A percentile compares a stretch with the other conserved stretches of the same genome.
Evolutionary conservation across 2,888 invertebrate species (phyloP).

Genomic region (Philhelius pedissequus): DNA sequence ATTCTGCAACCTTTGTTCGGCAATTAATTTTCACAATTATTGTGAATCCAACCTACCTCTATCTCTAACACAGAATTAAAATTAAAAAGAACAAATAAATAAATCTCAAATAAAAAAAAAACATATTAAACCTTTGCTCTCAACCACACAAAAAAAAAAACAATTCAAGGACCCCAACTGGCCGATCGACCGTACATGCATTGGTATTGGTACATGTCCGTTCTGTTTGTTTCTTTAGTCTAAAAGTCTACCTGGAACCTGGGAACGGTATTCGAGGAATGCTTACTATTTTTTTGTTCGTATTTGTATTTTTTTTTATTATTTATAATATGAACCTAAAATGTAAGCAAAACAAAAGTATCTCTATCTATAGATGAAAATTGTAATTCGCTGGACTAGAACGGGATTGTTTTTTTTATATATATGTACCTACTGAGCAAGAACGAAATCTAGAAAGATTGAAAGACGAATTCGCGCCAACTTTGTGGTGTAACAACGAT

Average conservation of each 20-base stretch:
- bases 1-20: slow-evolving; percentile 4
- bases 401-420: slow-evolving; percentile 54
- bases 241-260: slow-evolving; percentile 48
- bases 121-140: slow-evolving; percentile 38
- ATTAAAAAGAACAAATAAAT: slow-evolving; percentile 7
- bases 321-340: slow-evolving; percentile 59
- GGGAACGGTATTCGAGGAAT: slow-evolving; percentile 64
- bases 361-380: slow-evolving; percentile 48
- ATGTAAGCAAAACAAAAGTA: slow-evolving; percentile 66
- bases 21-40: slow-evolving; percentile 20
- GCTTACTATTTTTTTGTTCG: slow-evolving; percentile 57
- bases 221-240: slow-evolving; percentile 1
- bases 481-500: not conserved
- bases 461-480: slow-evolving; percentile 3
- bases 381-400: slow-evolving; percentile 68
- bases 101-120: slow-evolving; percentile 1
- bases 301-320: slow-evolving; percentile 52
- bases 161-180: not conserved
- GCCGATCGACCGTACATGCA: not conserved
- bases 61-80: not conserved
- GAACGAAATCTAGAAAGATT: not conserved
- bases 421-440: too few species aligned
- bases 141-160: slow-evolving; percentile 24
- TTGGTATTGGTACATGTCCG: not conserved
- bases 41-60: slow-evolving; percentile 10